Evolutionary conservation across 2,888 invertebrate genomes (phyloP).

Genomic region (Bursaphelenchus okinawaensis): DNA sequence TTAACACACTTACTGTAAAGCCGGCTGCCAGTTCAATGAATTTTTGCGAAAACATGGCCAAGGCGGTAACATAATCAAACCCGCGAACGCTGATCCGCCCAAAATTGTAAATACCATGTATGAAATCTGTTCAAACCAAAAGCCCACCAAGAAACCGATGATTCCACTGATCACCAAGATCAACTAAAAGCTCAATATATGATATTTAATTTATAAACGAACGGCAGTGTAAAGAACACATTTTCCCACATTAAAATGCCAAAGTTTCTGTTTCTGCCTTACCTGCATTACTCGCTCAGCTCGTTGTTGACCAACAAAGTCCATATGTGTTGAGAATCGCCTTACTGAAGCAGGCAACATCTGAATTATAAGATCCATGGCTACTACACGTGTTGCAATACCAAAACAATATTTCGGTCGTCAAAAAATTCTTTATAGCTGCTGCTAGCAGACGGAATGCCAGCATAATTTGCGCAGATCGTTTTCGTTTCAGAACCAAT

Average conservation of each 20-base stretch:
- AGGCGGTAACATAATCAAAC: slow-evolving; percentile 48
- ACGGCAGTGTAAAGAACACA: neutral
- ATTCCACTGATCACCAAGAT: slow-evolving; percentile 45
- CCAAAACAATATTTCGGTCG: too few species aligned
- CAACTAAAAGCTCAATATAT: too few species aligned
- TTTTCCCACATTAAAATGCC: too few species aligned
- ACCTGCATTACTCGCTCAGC: slow-evolving; percentile 54
- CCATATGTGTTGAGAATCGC: slow-evolving; percentile 41
- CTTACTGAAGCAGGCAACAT: slow-evolving; percentile 48
- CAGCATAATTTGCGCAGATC: too few species aligned
- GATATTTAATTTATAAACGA: neutral
- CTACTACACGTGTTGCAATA: slow-evolving; percentile 12
- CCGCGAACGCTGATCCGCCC: slow-evolving; percentile 39
- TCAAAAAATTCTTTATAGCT: too few species aligned
- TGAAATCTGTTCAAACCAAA: slow-evolving; percentile 38
- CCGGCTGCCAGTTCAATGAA: slow-evolving; percentile 25
- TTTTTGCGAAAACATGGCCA: slow-evolving; percentile 53
- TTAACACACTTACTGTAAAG: neutral
- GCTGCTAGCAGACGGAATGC: too few species aligned
- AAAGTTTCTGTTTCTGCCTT: neutral
- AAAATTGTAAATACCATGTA: slow-evolving; percentile 32
- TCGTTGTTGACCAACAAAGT: slow-evolving; percentile 48
- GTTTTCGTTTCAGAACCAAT: too few species aligned
- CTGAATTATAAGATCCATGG: slow-evolving; percentile 51
- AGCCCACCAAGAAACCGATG: slow-evolving; percentile 51